Base-by-base conservation (phyloP, 2,797 vertebrate species). In the Kryptopterus vitreolus region DNA sequence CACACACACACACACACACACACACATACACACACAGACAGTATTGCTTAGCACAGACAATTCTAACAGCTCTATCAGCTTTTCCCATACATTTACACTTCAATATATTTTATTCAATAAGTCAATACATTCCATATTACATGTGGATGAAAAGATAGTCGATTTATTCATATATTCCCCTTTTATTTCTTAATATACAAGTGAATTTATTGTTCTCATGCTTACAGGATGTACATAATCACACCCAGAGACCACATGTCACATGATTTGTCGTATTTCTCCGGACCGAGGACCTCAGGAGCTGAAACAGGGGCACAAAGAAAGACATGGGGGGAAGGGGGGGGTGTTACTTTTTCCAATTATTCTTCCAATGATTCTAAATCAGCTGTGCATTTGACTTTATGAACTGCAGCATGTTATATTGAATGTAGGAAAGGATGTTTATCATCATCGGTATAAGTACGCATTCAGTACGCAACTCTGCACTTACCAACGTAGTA, bases 191-290 rank as follows among this genome's bases (percentile, higher is more conserved):
- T 50, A 3, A 20, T 7, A 9, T 15, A 33, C 29, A 53, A n/a
- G 10, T 35, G 0, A 48, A 46, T 24, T 57, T 3, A 57, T 31
- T n/a, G 10, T 79, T 83, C 6, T 75, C 4, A 59, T 91, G 97
- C 96, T 97, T 90, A 99, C 98, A 99, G 95, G 85, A 99, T 99
- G 79, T 99, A 99, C 91, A 96, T 99, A 89, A 99, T 98, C 89
- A 99, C 98, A 0, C 98, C 98, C 89, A 99, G 89, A 0, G 98
- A 99, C 98, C 98, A 99, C 97, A 99, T 99, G 91, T 99, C 98
- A 88, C 98, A 99, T 0, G 98, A 99, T 85, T 96, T 99, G 94
- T 99, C 98, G 55, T 99, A 99, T 86, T 99, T 99, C 90, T 99
- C 98, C 33, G 97, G 98, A 79, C 98, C 97, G 80, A 99, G 92